Evolutionary conservation across 2,113 vertebrate species (phyloP), one percentile per base, ranked within the genome.

Genomic region (Pyrgilauda ruficollis): DNA sequence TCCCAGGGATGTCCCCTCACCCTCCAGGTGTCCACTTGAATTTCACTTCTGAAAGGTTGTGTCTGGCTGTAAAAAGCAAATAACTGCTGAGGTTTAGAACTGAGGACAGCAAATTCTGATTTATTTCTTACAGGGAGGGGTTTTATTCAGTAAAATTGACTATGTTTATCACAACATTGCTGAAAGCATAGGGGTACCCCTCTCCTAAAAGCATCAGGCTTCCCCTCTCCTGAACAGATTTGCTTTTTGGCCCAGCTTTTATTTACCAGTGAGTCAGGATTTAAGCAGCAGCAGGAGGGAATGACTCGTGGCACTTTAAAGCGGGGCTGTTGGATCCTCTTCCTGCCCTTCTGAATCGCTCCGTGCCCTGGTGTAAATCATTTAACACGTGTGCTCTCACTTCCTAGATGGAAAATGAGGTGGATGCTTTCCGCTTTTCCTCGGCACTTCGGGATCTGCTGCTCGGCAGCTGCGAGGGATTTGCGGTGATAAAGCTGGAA

Each of bases 401-500:
- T 96, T 96, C 94, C 92, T 59, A 56, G 84, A 7, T 96, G 93
- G 96, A 96, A 96, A 93, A 93, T 53, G 85, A 91, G 90, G 78
- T 55, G 11, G 90, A 64, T 47, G 1, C 62, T 95, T 96, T 69
- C 94, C 6, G 26, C 53, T 93, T 93, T 27, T 85, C 78, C 31
- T 13, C 53, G 69, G 68, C 61, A 9, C 79, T 75, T 58, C 44
- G 35, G 56, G 82, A 77, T 55, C 47, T 4, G 44, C 90, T 50
- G 56, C 62, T 35, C 13, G 86, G 18, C 91, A 89, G 93, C 91
- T 91, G 91, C 0, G 6, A 64, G 78, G 93, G 84, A 9, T 75
- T 69, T 69, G 63, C 53, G 55, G 11, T 16, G 76, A 37, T 37
- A 37, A 50, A 81, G 76, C 52, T n/a, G 87, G 84, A 88, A 85